Evolutionary conservation across 2,797 vertebrate species (phyloP).

Genomic region (Acridotheres tristis): DNA sequence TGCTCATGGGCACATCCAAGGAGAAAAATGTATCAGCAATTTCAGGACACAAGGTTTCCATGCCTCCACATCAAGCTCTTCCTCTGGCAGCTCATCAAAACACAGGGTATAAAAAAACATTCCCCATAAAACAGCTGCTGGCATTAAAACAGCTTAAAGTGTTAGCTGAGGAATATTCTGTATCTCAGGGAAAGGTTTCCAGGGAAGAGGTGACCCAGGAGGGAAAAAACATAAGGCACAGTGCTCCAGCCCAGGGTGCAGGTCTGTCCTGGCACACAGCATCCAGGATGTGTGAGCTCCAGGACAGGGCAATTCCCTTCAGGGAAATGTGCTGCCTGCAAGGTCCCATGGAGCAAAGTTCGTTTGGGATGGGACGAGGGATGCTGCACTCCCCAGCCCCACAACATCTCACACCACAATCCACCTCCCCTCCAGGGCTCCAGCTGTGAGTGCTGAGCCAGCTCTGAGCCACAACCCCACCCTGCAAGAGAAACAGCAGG

Average conservation of each 20-base stretch:
- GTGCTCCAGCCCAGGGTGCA: not conserved
- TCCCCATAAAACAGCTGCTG: not conserved
- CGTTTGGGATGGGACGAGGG: not conserved
- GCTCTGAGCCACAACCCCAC: not conserved
- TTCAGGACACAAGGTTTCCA: not conserved
- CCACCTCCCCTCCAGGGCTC: not conserved
- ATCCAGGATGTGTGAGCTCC: accelerated
- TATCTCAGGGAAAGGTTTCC: not conserved
- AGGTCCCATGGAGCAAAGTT: not conserved
- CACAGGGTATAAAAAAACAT: not conserved
- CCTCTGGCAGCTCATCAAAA: not conserved
- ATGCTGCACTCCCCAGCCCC: not conserved
- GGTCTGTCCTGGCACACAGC: not conserved
- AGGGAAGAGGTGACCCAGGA: not conserved
- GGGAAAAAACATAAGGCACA: not conserved
- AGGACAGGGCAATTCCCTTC: not conserved
- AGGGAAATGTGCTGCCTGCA: accelerated
- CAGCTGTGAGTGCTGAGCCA: not conserved
- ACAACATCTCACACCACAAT: not conserved
- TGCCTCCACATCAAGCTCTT: not conserved
- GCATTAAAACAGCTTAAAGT: not conserved
- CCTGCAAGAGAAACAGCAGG: not conserved
- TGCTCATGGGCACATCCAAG: not conserved
- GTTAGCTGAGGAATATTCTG: not conserved
- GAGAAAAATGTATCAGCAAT: not conserved